phyloP scores from a whole-genome alignment of 2,113 vertebrate genomes.

The Corythornis madagascariensis region DNA sequence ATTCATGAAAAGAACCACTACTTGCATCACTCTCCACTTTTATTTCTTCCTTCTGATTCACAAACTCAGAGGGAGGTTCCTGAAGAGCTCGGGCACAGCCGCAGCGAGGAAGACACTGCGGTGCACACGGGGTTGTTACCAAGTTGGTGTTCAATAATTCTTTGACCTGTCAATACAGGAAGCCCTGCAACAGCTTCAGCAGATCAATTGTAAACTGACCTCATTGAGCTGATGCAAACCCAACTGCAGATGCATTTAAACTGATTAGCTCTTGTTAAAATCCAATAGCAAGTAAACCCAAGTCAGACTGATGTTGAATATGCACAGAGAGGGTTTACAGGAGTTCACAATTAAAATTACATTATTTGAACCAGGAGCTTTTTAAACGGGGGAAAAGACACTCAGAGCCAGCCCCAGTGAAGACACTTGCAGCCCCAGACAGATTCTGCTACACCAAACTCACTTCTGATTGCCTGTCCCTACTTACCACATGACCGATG shows the following conservation, averaged over 20 bases:
- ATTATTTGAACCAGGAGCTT: neutral
- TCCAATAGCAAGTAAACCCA: neutral
- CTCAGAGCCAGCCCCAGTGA: neutral
- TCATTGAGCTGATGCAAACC: neutral
- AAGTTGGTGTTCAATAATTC: neutral
- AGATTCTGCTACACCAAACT: neutral
- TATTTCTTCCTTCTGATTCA: neutral
- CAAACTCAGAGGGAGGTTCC: neutral
- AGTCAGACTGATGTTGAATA: neutral
- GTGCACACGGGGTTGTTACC: neutral
- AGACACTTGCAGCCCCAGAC: neutral
- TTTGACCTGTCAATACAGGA: neutral
- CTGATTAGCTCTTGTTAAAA: neutral
- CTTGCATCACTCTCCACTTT: neutral
- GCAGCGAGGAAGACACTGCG: neutral
- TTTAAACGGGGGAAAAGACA: neutral
- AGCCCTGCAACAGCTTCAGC: neutral
- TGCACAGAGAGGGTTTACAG: neutral
- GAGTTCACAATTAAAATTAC: neutral
- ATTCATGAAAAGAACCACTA: conserved; percentile 19
- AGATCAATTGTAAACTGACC: conserved; percentile 15
- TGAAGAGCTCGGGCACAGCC: neutral
- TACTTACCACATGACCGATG: neutral
- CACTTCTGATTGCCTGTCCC: neutral
- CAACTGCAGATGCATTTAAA: neutral